A percentile compares a stretch with the other conserved stretches of the same genome.
phyloP scores from a whole-genome alignment of 2,888 invertebrate species.

The Eilema depressum region DNA sequence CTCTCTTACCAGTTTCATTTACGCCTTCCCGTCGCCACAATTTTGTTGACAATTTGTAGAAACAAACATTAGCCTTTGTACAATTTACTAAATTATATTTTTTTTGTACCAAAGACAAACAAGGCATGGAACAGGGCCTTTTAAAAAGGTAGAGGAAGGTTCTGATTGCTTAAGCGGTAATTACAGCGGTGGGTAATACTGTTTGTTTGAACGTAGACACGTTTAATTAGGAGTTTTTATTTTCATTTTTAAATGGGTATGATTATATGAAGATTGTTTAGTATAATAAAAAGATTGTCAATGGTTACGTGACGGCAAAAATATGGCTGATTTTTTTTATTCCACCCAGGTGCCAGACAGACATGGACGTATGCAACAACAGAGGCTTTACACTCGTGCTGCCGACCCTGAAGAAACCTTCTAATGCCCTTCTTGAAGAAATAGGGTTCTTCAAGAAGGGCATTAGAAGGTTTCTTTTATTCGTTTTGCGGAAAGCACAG shows the following conservation, averaged over 20 bases:
- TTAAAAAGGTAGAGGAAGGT: constrained; percentile 14
- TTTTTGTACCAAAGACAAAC: constrained; percentile 26
- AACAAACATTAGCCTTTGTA: constrained; percentile 19
- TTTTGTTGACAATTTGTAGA: constrained; percentile 2
- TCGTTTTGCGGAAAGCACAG: no score
- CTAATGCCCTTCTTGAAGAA: no score
- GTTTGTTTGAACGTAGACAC: constrained; percentile 33
- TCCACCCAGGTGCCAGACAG: no score
- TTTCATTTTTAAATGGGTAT: constrained; percentile 29
- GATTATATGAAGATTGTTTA: background rate
- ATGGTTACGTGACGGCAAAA: background rate
- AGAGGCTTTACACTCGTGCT: no score
- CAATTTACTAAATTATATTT: constrained; percentile 19
- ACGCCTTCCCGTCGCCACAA: background rate
- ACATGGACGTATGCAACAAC: no score
- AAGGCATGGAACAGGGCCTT: constrained; percentile 20
- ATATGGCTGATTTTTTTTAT: no score
- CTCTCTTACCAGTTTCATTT: background rate
- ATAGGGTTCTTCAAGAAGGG: no score
- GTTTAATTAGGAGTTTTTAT: constrained; percentile 36
- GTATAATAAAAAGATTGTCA: background rate
- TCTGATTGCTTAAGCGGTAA: constrained; percentile 43
- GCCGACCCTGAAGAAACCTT: no score
- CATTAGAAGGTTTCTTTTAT: no score
- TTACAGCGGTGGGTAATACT: constrained; percentile 29